Evolutionary conservation across 2,113 vertebrate genomes (phyloP), one percentile per base, ranked within the genome.

Genomic region (Cranoglanis bouderius): DNA sequence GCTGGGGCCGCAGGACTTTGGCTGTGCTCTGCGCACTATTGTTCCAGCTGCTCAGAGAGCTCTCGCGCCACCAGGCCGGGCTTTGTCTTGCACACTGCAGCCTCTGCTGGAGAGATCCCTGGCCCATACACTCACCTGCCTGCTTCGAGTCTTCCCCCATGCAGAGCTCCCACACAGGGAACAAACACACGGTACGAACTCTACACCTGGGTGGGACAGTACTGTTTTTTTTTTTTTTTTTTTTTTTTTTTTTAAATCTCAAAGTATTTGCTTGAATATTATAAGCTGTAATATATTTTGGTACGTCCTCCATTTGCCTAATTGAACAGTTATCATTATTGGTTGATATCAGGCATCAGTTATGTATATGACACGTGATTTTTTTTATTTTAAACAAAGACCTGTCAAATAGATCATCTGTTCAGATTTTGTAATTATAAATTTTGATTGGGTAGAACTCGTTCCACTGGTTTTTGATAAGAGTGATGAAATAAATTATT

Each of bases 1-100:
- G 91, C 96, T 99, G 90, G 97, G 96, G 1, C 96, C 98, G 0
- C 95, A 96, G 59, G 98, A 99, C 94, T 99, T 99, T 93, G 96
- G 97, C 89, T 96, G 96, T 49, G 98, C 98, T 59, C 98, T 99
- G 96, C 96, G 96, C 93, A 96, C 97, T 82, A 98, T 99, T 55
- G 97, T 99, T 93, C 98, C 98, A 88, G 98, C 98, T 90, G 99
- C 98, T 81, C 98, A 99, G 87, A 97, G 98, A 84, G 97, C 98
- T 21, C 94, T 98, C 85, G 96, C 96, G 1, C 96, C 98, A 67
- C 96, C 98, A 0, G 98, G 98, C 24, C 96, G 97, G n/a, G 97
- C 98, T 0, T 93, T 99, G 21, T 96, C 97, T 82, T 95, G 97
- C 12, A 93, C 97, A 87, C 96, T 99, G 94, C 95, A 96, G 89